A percentile compares a stretch with the other conserved stretches of the same genome.
Conservation (phyloP, 1,140 invertebrate species). For the Drosophila rufa region DNA sequence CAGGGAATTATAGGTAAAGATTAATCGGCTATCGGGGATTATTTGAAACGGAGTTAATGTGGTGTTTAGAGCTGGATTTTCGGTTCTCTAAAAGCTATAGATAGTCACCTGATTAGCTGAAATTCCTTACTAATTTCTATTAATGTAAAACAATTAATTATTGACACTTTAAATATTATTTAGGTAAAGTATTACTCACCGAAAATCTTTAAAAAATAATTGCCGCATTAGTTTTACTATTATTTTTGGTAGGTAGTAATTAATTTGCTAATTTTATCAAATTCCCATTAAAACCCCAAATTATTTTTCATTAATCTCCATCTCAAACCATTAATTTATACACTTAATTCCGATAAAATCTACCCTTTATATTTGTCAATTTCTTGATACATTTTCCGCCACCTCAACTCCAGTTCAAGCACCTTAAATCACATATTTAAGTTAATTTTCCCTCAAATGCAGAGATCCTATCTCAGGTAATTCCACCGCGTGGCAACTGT, state of each 20-base stretch:
- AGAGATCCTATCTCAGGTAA: conserved; percentile 34
- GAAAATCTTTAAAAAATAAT: neutral
- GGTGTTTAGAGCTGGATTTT: conserved; percentile 8
- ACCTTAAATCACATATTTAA: conserved; percentile 23
- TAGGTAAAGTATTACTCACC: neutral
- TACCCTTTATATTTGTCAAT: neutral
- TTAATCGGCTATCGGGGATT: conserved; percentile 20
- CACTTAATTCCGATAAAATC: conserved; percentile 7
- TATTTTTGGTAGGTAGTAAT: neutral
- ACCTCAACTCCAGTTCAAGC: conserved; percentile 19
- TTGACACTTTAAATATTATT: neutral
- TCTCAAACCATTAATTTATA: neutral
- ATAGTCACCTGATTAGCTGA: neutral
- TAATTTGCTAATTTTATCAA: neutral
- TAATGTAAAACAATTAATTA: neutral
- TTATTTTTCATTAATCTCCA: neutral
- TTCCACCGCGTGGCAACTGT: conserved; percentile 36
- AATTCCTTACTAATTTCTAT: neutral
- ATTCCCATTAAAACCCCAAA: accelerated
- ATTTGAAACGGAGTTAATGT: neutral
- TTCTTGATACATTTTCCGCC: neutral
- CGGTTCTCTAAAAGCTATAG: neutral
- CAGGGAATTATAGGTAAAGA: conserved; percentile 29
- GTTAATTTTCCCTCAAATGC: conserved; percentile 17
- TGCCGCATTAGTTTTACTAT: neutral